phyloP scores from a whole-genome alignment of 37 sponge, comb jelly and placozoan species.

The Crambe crambe region DNA sequence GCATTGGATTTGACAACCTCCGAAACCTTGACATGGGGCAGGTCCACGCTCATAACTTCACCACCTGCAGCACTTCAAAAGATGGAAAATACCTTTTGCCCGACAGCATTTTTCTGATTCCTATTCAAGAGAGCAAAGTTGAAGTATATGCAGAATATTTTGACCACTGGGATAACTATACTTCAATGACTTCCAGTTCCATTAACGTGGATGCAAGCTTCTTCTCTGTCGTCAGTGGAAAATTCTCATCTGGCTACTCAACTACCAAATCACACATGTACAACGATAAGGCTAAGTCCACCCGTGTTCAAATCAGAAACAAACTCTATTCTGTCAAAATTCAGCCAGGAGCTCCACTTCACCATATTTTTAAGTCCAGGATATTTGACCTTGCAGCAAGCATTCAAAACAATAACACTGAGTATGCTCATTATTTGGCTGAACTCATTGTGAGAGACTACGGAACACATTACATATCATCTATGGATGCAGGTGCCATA shows the following conservation, averaged over 20 bases:
- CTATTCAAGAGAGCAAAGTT: conserved; percentile 55
- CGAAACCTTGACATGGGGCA: conserved; percentile 72
- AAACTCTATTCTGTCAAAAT: conserved; percentile 46
- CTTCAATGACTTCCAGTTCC: conserved; percentile 42
- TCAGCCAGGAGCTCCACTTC: conserved; percentile 42
- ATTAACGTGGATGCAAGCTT: conserved; percentile 46
- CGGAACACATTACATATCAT: conserved; percentile 70
- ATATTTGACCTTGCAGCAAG: conserved; percentile 70
- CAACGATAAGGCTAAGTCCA: conserved; percentile 35
- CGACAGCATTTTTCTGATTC: conserved; percentile 46
- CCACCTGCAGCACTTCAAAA: conserved; percentile 56
- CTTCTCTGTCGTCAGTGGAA: conserved; percentile 54
- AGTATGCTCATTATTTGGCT: conserved; percentile 52
- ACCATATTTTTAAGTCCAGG: conserved; percentile 50
- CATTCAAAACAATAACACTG: conserved; percentile 66
- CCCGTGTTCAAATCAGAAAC: conserved; percentile 61
- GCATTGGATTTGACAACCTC: conserved; percentile 76
- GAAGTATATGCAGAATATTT: conserved; percentile 52
- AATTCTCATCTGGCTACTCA: conserved; percentile 56
- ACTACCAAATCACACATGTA: conserved; percentile 34
- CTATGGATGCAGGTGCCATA: conserved; percentile 67
- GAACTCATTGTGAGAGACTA: conserved; percentile 76
- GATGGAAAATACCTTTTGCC: conserved; percentile 76
- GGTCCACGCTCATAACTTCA: conserved; percentile 53
- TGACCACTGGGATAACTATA: conserved; percentile 63